A percentile compares a stretch with the other conserved stretches of the same genome.
These are phyloP conservation scores for Epizoanthus scotinus DNA, from an alignment of 92 coral and sea anemone genomes.

Conservation along the genomic window DNA sequence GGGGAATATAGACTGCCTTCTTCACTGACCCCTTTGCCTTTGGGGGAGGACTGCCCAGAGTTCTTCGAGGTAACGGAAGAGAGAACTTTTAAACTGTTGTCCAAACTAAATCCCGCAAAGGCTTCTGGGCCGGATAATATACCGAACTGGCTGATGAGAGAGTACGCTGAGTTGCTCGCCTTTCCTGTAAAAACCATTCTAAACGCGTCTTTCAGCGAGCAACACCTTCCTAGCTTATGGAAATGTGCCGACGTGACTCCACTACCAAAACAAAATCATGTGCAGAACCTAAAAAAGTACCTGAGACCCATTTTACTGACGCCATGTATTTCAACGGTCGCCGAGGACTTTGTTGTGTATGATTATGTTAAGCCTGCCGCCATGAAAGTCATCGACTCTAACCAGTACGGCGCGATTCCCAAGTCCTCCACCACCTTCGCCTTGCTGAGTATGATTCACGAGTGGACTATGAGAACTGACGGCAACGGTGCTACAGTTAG, in stretches of 20 bases:
- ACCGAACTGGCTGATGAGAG: slow-evolving; percentile 38
- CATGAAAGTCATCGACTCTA: not conserved
- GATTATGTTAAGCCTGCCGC: not conserved
- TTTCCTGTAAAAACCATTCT: slow-evolving; percentile 34
- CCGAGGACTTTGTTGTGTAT: no score
- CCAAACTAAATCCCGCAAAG: slow-evolving; percentile 32
- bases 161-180: slow-evolving; percentile 37
- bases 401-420: no score
- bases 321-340: not conserved
- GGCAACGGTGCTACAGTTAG: slow-evolving; percentile 35
- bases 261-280: slow-evolving; percentile 33
- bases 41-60: slow-evolving; percentile 11
- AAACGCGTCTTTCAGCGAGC: slow-evolving; percentile 28
- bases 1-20: slow-evolving; percentile 42
- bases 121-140: slow-evolving; percentile 44
- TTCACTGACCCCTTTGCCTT: slow-evolving; percentile 25
- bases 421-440: slow-evolving; percentile 31
- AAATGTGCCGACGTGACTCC: slow-evolving; percentile 47
- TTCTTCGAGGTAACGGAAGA: slow-evolving; percentile 26
- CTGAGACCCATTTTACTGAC: slow-evolving; percentile 4
- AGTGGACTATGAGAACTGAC: slow-evolving; percentile 41
- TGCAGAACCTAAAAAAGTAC: slow-evolving; percentile 34
- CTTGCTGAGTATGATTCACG: slow-evolving; percentile 34
- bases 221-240: slow-evolving; percentile 28
- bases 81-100: slow-evolving; percentile 34